These are phyloP conservation scores for Fragum fragum DNA, from an alignment of 2,888 invertebrate species.

Conservation along the genomic window DNA sequence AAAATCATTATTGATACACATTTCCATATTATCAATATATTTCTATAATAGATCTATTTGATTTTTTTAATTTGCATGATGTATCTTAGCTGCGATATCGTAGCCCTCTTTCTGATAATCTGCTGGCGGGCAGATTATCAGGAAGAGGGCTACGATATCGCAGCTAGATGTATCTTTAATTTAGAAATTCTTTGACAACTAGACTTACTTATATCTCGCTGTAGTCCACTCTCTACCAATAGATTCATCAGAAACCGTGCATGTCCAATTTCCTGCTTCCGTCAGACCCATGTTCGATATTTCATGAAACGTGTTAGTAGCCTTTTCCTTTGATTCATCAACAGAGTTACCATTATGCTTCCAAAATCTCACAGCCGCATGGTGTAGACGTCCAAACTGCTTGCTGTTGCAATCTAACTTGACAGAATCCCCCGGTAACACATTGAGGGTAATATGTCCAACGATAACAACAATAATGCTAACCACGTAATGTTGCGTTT, in stretches of 20 bases:
- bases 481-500: slow-evolving; percentile 28
- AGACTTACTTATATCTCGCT: slow-evolving; percentile 33
- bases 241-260: slow-evolving; percentile 31
- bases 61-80: too few relatives aligned
- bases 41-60: too few relatives aligned
- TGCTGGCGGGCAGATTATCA: too few relatives aligned
- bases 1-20: too few relatives aligned
- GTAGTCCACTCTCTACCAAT: slow-evolving; percentile 39
- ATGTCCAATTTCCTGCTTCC: slow-evolving; percentile 49
- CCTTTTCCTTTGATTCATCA: slow-evolving; percentile 3
- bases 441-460: slow-evolving; percentile 32
- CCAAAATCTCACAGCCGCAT: slow-evolving; percentile 36
- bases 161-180: too few relatives aligned
- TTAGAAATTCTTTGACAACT: too few relatives aligned
- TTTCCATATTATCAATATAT: too few relatives aligned
- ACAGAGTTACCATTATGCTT: slow-evolving; percentile 17
- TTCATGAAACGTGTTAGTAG: background rate
- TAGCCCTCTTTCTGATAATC: too few relatives aligned
- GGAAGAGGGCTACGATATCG: too few relatives aligned
- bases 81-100: too few relatives aligned
- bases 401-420: slow-evolving; percentile 41
- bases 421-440: slow-evolving; percentile 27
- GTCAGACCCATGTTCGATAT: slow-evolving; percentile 17
- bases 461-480: slow-evolving; percentile 49
- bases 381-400: slow-evolving; percentile 44